Evolutionary conservation across 2,888 invertebrate species (phyloP), one percentile per base, ranked within the genome.

Genomic region (Fragum fragum): DNA sequence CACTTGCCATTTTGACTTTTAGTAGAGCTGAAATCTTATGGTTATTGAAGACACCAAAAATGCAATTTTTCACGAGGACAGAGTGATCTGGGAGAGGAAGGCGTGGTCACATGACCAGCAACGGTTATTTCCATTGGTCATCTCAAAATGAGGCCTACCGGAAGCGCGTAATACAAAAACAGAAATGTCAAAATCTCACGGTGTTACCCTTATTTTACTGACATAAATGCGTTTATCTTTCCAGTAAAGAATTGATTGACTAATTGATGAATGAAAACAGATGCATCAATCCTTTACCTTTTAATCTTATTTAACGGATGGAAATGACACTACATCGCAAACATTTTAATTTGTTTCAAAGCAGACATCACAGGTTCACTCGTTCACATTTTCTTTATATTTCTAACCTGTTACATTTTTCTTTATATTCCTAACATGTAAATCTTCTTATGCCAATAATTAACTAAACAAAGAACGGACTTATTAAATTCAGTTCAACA

Each of bases 61-160:
- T 82, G 85, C 80, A 77, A 78, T 79, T 89, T 88, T 87, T 88
- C 92, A 92, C 91, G 91, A 90, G 91, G 91, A 79, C 80, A 70
- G 55, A 76, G 73, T 82, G 83, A 70, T 76, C 86, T 80, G 83
- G 86, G 83, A 81, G 86, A 83, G 87, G 89, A 88, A 90, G 90
- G 91, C 91, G 91, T 92, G 89, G 89, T 92, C 92, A 92, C 90
- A 88, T 92, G 92, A 83, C 82, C 42, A 72, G 86, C 83, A 87
- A 87, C 83, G 53, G 73, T n/a, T 9, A 36, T 26, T 36, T 28
- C 83, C 80, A 91, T 92, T 92, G 91, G 91, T 73, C 79, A 39
- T 36, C 29, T 76, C 63, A 77, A 66, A 87, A 68, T 85, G 90
- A 91, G 91, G 80, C 87, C 70, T 81, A 76, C 74, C 87, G 85